Evolutionary conservation across 2,797 vertebrate genomes (phyloP).

Genomic region (Spinibarbus caldwelli): DNA sequence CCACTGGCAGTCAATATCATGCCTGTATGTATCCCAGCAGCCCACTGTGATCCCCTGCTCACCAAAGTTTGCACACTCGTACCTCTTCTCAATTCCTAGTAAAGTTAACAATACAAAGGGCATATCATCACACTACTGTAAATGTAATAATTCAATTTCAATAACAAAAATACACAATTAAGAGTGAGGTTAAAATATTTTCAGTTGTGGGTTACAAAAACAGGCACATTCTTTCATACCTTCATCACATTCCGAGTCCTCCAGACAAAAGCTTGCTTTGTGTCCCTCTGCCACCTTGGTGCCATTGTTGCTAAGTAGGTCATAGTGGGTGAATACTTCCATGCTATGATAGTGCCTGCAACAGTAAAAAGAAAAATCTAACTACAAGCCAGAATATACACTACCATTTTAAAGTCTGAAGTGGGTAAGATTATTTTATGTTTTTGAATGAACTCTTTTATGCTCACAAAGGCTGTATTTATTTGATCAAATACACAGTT

Average conservation of each 20-base stretch:
- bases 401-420: neutral
- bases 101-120: neutral
- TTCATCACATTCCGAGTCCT: conserved; percentile 94
- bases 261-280: conserved; percentile 97
- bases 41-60: conserved; percentile 96
- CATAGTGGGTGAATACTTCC: conserved; percentile 95
- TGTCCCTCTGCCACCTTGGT: conserved; percentile 95
- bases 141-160: neutral
- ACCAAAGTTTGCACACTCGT: conserved; percentile 94
- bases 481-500: neutral
- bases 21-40: conserved; percentile 95
- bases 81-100: conserved; percentile 83
- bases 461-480: neutral
- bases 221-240: conserved; percentile 73
- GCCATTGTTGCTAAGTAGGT: conserved; percentile 88
- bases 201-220: neutral
- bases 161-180: neutral
- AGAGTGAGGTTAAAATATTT: neutral
- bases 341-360: conserved; percentile 86
- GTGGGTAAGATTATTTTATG: neutral
- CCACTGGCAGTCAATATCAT: conserved; percentile 99
- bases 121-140: neutral
- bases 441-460: neutral
- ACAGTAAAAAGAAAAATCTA: neutral
- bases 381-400: too few relatives aligned